phyloP scores from a whole-genome alignment of 2,797 vertebrate species.

The Sebastes oblongus region DNA sequence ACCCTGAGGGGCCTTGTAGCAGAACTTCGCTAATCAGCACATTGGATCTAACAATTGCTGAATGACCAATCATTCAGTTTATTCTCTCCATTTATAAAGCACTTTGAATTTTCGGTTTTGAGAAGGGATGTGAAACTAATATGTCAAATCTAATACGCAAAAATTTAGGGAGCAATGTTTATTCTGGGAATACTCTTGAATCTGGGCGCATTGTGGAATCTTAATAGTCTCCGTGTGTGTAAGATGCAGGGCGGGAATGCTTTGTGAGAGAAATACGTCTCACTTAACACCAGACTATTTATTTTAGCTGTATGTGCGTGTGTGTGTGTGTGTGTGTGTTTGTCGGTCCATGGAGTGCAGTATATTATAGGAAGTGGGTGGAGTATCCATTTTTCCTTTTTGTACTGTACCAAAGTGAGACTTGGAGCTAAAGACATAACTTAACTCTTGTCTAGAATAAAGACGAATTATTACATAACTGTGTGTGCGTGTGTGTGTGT shows the following conservation, averaged over 20 bases:
- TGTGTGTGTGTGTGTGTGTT: constrained; percentile 1
- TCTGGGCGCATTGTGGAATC: constrained; percentile 38
- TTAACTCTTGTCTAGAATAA: not conserved
- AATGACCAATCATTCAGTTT: not conserved
- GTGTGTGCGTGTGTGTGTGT: not conserved
- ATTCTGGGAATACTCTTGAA: constrained; percentile 32
- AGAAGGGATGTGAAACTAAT: not conserved
- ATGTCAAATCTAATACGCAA: not conserved
- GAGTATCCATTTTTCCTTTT: constrained; percentile 6
- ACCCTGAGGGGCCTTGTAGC: not conserved
- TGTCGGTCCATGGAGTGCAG: constrained; percentile 27
- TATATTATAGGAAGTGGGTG: constrained; percentile 34
- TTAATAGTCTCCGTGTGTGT: constrained; percentile 32
- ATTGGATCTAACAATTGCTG: not conserved
- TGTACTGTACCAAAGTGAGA: constrained; percentile 8
- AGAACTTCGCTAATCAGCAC: too few species aligned
- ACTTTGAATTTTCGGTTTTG: not conserved
- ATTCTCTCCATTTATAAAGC: not conserved
- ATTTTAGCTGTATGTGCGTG: constrained; percentile 19
- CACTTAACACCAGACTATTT: constrained; percentile 31
- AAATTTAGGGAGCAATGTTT: constrained; percentile 9
- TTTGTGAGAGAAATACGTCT: constrained; percentile 11
- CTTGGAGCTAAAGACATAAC: not conserved
- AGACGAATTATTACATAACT: not conserved
- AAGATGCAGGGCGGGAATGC: constrained; percentile 10